Evolutionary conservation across 2,888 invertebrate genomes (phyloP), one percentile per base, ranked within the genome.

Genomic region (Choreutis nemorana): DNA sequence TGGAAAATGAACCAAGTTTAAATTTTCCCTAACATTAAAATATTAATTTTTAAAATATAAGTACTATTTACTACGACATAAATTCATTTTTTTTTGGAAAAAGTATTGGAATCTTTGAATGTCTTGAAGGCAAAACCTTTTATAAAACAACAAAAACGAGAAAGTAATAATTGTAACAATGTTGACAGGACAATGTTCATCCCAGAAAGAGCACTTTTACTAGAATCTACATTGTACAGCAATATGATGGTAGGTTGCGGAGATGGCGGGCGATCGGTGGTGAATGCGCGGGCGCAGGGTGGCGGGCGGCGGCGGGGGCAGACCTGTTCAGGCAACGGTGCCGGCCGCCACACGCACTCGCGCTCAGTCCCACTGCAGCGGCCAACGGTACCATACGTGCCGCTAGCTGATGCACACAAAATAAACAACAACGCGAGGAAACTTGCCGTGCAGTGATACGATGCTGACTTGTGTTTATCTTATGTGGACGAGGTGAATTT

Each of bases 311-410:
- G 62, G 58, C 55, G 61, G 55, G 75, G 75, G 73, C 70, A 71
- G 72, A 71, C 72, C 72, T 63, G 73, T 66, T 58, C 71, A 50
- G 65, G 66, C 79, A 75, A 73, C 75, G 73, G 73, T 78, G 75
- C 64, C 71, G 50, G 56, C 62, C 68, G 62, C 66, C 70, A 70
- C 75, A 71, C 72, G 63, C 57, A 49, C 44, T 48, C 63, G 55
- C 68, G 41, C 37, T 63, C 77, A 77, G 78, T 77, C 71, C 71
- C 68, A 60, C 65, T 66, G 64, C 66, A 67, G 73, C 72, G 71
- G 71, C 72, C 72, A 77, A 78, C 75, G 79, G 75, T 71, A 75
- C 58, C 53, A 60, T 68, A 65, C 67, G 75, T 65, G 75, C 77
- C 75, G 77, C 75, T 73, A 75, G 52, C 60, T 55, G 52, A 46